Base-by-base conservation (phyloP, 1,140 invertebrate species). In the Goniozus legneri region DNA sequence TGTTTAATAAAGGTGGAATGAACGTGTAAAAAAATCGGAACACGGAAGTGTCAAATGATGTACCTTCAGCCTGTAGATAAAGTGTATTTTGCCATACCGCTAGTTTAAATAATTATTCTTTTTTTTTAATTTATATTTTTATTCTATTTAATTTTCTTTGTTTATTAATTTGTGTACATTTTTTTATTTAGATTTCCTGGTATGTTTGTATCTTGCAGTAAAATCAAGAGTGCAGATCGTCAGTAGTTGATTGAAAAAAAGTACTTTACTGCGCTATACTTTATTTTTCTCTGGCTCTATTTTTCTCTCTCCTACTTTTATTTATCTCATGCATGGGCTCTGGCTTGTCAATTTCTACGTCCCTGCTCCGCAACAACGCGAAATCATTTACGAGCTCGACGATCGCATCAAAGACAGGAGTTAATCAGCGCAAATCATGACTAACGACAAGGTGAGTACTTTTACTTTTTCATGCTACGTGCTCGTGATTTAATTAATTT, bases 361-460 rank as follows among this genome's bases (percentile, higher is more conserved):
- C 38, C 34, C 46, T 45, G 39, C 55, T 56, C 38, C 43, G 56
- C 56, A 58, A 6, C 24, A 10, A 27, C 4, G 4, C 24, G 24
- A 27, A 27, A 10, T 27, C 24, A 10, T 27, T 27, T 50, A 53
- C 10, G 24, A 6, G 10, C 24, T 27, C 24, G 10, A 4, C 24
- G 24, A 10, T 10, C 10, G 24, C 4, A 27, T 27, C 24, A 27
- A 10, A 4, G 40, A 39, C 38, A 49, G 36, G 40, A 38, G 54
- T 47, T 52, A 45, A 50, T 50, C 24, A 47, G 35, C 46, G 27
- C 43, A 47, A 52, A 57, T 64, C 58, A 75, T 75, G 73, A 75
- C 71, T 44, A 75, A 74, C 56, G 65, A 73, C 55, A 69, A 74
- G 69, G 71, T 75, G 54, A 75, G 69, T n/a, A n/a, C n/a, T n/a